phyloP scores from a whole-genome alignment of 2,888 invertebrate genomes.

The Mesorhabditis spiculigera region DNA sequence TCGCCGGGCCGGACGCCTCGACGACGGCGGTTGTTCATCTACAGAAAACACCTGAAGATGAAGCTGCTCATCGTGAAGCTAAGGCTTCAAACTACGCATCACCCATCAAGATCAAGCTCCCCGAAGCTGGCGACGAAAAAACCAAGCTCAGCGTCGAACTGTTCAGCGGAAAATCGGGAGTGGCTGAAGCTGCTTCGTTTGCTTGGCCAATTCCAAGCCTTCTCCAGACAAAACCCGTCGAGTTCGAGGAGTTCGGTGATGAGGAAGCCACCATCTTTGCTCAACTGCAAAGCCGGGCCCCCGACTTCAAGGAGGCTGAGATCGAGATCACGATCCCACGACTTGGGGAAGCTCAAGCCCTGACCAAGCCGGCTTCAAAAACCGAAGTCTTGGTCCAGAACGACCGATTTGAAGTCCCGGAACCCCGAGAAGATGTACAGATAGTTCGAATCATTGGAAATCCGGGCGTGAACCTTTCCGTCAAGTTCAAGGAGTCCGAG shows the following conservation, averaged over 20 bases:
- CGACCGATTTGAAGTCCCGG: constrained; percentile 23
- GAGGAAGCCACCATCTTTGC: constrained; percentile 47
- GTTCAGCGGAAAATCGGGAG: constrained; percentile 24
- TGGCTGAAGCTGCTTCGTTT: constrained; percentile 10
- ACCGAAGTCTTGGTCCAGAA: constrained; percentile 10
- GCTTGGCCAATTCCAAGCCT: constrained; percentile 29
- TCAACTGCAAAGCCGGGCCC: constrained; percentile 34
- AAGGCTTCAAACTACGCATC: constrained; percentile 16
- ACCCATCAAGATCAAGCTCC: constrained; percentile 17
- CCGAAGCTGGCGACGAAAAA: constrained; percentile 41
- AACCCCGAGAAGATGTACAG: constrained; percentile 14
- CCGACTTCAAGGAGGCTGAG: constrained; percentile 31
- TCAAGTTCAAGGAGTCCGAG: constrained; percentile 28
- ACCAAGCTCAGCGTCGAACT: constrained; percentile 40
- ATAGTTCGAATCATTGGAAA: constrained; percentile 29
- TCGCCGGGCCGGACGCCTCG: constrained; percentile 31
- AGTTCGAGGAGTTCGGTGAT: constrained; percentile 47
- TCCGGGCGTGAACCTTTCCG: constrained; percentile 22
- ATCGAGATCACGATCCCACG: constrained; percentile 22
- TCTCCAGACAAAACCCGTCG: constrained; percentile 23
- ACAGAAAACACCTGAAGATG: constrained; percentile 16
- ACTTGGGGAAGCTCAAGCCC: constrained; percentile 16
- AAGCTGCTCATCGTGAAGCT: constrained; percentile 19
- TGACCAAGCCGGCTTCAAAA: constrained; percentile 17
- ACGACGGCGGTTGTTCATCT: constrained; percentile 36